Percentiles rank a stretch among this genome's conserved stretches.
phyloP scores from a whole-genome alignment of 2,113 vertebrate genomes.

The Varanus salvator region DNA sequence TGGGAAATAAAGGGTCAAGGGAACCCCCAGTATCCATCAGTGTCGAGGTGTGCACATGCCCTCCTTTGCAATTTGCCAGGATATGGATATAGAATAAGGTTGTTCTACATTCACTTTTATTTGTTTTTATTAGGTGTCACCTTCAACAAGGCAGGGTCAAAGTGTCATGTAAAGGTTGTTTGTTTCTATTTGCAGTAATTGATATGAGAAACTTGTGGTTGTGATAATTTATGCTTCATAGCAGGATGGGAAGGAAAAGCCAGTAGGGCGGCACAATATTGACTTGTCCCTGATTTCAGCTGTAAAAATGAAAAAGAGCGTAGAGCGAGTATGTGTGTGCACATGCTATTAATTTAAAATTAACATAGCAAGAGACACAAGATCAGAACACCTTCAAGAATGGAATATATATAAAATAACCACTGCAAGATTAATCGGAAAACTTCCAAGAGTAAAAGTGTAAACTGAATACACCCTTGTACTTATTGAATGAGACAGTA shows the following conservation, averaged over 20 bases:
- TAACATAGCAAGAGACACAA: constrained; percentile 20
- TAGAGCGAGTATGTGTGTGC: background rate
- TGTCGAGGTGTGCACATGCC: constrained; percentile 18
- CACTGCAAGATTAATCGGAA: constrained; percentile 21
- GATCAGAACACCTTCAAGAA: background rate
- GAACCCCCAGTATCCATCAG: constrained; percentile 47
- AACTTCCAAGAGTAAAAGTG: background rate
- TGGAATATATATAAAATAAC: background rate
- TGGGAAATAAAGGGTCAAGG: constrained; percentile 42
- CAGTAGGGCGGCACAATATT: background rate
- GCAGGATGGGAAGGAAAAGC: constrained; percentile 5
- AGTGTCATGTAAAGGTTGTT: constrained; percentile 29
- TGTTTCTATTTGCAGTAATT: constrained; percentile 45
- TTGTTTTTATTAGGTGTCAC: constrained; percentile 41
- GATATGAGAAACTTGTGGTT: constrained; percentile 30
- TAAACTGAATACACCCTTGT: background rate
- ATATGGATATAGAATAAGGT: constrained; percentile 43
- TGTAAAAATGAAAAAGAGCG: background rate
- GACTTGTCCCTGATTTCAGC: constrained; percentile 17
- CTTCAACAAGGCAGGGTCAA: constrained; percentile 42
- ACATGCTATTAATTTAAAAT: background rate
- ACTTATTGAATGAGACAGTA: background rate
- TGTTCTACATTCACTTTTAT: constrained; percentile 28
- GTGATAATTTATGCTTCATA: constrained; percentile 41
- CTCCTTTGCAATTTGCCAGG: constrained; percentile 22